Conservation (phyloP, 2,888 invertebrate genomes). For the Pyralis farinalis region DNA sequence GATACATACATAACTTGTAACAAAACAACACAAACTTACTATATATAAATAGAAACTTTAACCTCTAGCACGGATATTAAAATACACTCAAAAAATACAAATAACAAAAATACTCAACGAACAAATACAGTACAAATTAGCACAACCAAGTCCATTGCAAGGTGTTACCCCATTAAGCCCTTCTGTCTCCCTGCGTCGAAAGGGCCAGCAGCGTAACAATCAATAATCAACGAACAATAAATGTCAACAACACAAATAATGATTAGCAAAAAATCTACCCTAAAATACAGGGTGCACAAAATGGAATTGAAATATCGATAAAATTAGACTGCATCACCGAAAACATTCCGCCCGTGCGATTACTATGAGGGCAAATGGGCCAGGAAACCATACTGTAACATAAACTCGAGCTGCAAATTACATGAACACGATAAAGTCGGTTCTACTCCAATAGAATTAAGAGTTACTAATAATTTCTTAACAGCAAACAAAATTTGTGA, state of each 20-base stretch:
- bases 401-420: constrained; percentile 8
- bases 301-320: constrained; percentile 61
- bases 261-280: constrained; percentile 42
- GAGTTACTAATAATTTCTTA: neutral
- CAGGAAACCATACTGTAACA: constrained; percentile 42
- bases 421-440: constrained; percentile 17
- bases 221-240: constrained; percentile 35
- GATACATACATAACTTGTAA: too few relatives aligned
- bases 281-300: constrained; percentile 29
- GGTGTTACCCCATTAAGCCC: neutral
- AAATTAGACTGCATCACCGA: constrained; percentile 49
- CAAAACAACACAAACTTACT: too few relatives aligned
- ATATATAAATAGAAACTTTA: too few relatives aligned
- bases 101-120: neutral
- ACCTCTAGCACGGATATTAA: too few relatives aligned
- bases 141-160: neutral
- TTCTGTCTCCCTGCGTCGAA: constrained; percentile 13
- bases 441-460: constrained; percentile 16
- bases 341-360: constrained; percentile 60
- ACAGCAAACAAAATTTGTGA: constrained; percentile 11
- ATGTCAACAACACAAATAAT: constrained; percentile 41
- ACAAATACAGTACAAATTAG: neutral
- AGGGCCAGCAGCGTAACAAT: constrained; percentile 23
- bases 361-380: constrained; percentile 49
- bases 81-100: too few relatives aligned